A percentile compares a stretch with the other conserved stretches of the same genome.
phyloP scores from a whole-genome alignment of 2,797 vertebrate species.

The Muscicapa striata region DNA sequence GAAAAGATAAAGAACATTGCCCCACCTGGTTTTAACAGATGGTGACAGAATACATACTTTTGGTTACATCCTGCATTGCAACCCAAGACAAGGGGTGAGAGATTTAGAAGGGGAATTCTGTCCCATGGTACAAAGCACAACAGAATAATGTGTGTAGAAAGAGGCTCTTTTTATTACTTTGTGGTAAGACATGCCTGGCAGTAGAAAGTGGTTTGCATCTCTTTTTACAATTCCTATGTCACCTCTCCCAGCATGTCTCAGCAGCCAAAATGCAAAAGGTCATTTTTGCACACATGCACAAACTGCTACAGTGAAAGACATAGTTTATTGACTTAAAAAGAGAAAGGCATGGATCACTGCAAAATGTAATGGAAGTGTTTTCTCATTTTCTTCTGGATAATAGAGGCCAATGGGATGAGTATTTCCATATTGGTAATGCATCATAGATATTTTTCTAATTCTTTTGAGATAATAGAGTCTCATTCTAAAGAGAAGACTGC shows the following conservation, averaged over 20 bases:
- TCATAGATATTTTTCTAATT: background rate
- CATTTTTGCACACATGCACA: background rate
- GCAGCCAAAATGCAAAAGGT: background rate
- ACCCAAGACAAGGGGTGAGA: background rate
- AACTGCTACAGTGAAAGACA: background rate
- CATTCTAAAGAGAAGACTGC: background rate
- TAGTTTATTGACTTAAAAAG: constrained; percentile 20
- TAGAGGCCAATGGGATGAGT: constrained; percentile 9
- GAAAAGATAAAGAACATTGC: no score
- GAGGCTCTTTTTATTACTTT: background rate
- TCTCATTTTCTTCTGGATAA: constrained; percentile 31
- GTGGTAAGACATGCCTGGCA: background rate
- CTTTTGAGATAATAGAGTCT: background rate
- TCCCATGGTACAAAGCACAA: background rate
- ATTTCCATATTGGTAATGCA: constrained; percentile 7
- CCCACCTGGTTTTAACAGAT: no score
- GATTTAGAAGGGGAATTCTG: background rate
- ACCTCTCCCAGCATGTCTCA: background rate
- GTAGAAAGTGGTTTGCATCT: background rate
- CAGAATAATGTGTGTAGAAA: background rate
- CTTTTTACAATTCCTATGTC: background rate
- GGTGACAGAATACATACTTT: no score
- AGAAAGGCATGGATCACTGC: constrained; percentile 9
- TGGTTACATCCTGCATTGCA: no score
- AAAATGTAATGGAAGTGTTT: constrained; percentile 29